These are phyloP conservation scores for Thalpophila matura DNA, from an alignment of 2,888 invertebrate species.

Conservation along the genomic window DNA sequence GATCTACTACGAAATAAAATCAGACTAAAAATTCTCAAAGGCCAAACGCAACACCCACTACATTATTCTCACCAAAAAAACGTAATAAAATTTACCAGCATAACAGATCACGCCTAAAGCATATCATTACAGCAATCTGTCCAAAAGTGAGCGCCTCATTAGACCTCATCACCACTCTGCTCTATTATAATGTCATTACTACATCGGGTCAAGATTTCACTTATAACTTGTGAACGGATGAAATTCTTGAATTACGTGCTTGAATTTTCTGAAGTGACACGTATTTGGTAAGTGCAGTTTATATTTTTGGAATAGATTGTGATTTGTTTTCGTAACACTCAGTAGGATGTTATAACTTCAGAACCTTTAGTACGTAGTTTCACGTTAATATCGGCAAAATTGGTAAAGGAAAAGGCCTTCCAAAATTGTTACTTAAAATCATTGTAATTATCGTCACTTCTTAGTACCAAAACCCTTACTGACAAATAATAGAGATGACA, in stretches of 20 bases:
- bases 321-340: slow-evolving; percentile 29
- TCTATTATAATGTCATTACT: slow-evolving; percentile 62
- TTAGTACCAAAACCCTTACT: too few relatives aligned
- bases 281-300: slow-evolving; percentile 46
- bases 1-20: background rate
- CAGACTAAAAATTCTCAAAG: background rate
- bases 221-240: slow-evolving; percentile 43
- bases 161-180: slow-evolving; percentile 46
- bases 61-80: slow-evolving; percentile 17
- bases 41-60: background rate
- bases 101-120: slow-evolving; percentile 51
- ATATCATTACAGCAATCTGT: slow-evolving; percentile 55
- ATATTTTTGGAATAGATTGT: slow-evolving; percentile 45
- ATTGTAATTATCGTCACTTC: too few relatives aligned
- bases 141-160: slow-evolving; percentile 54
- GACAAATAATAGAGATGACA: too few relatives aligned
- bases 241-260: slow-evolving; percentile 56
- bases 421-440: too few relatives aligned
- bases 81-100: slow-evolving; percentile 56
- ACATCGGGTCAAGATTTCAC: slow-evolving; percentile 55
- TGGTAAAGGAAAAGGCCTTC: too few relatives aligned
- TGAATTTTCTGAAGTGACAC: slow-evolving; percentile 46
- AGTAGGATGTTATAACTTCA: too few relatives aligned
- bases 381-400: too few relatives aligned
- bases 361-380: too few relatives aligned